phyloP scores from a whole-genome alignment of 1,140 invertebrate species.

The Arion vulgaris region DNA sequence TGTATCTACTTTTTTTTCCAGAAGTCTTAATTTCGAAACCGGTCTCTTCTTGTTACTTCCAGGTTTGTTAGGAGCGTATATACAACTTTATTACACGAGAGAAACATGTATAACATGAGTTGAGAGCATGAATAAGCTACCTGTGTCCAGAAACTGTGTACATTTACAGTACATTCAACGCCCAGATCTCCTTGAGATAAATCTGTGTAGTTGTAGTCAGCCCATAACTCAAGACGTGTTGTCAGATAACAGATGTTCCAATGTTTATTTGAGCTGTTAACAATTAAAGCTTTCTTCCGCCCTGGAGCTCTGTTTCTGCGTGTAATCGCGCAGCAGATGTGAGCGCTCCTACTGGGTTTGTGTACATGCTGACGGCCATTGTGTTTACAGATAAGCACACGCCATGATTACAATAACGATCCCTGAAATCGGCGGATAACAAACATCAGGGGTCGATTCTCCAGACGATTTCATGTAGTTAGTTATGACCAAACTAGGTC shows the following conservation, averaged over 20 bases:
- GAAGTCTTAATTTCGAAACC: too few relatives aligned
- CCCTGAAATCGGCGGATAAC: neutral
- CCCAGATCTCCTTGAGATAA: too few relatives aligned
- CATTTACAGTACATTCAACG: too few relatives aligned
- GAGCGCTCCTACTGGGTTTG: neutral
- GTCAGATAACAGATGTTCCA: neutral
- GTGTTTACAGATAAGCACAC: neutral
- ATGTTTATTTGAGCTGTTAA: neutral
- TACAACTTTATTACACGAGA: too few relatives aligned
- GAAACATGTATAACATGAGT: too few relatives aligned
- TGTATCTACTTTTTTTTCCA: too few relatives aligned
- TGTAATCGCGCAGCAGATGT: neutral
- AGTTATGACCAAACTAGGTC: neutral
- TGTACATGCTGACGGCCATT: neutral
- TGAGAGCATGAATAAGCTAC: too few relatives aligned
- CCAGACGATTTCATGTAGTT: neutral
- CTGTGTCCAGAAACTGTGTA: too few relatives aligned
- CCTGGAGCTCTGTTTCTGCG: neutral
- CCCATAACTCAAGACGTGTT: neutral
- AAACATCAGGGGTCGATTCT: constrained; percentile 5
- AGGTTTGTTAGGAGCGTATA: too few relatives aligned
- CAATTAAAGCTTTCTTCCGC: neutral
- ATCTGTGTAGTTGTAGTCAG: too few relatives aligned
- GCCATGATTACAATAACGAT: neutral
- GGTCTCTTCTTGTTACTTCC: too few relatives aligned